Base-by-base conservation (phyloP, 1,140 invertebrate genomes). In the Drosophila orena region DNA sequence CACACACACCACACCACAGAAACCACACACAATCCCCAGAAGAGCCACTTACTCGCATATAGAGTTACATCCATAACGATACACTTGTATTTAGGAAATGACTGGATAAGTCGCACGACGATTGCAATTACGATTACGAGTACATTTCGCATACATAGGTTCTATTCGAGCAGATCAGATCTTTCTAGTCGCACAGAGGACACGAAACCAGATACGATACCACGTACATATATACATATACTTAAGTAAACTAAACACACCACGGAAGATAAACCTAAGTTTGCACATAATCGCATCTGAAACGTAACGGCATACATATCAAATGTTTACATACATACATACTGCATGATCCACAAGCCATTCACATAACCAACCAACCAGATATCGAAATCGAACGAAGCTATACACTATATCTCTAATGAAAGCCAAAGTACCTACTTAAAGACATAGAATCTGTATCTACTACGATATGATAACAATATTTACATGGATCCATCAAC, bases 241-340 rank as follows among this genome's bases (percentile, higher is more conserved):
- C 24, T 24, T 4, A 42, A 55, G 22, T 57, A 40, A 30, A 8
- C 27, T 20, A 37, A 46, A 42, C 40, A 47, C 22, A 52, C 27
- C 42, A 38, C 57, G 58, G 12, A 44, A 66, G 40, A 47, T 69
- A 70, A 55, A 12, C 34, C 66, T 69, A 70, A 69, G 66, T 70
- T 69, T 47, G 70, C 43, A 70, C 66, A 70, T 70, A 81, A 58
- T 49, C 66, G 61, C 77, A 90, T 85, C 77, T 86, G 78, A 70
- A 81, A 91, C 61, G 81, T 73, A 81, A 90, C 77, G 56, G 78
- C 81, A 90, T 86, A 90, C 85, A 90, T 90, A 90, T 90, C 86
- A 91, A 85, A 77, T 77, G 72, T 72, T 71, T 71, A 79, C 76
- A 83, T 70, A 78, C 66, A 81, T 78, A 81, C 66, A 30, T 30